phyloP scores from a whole-genome alignment of 2,888 invertebrate species.

The Phaedon cochleariae region DNA sequence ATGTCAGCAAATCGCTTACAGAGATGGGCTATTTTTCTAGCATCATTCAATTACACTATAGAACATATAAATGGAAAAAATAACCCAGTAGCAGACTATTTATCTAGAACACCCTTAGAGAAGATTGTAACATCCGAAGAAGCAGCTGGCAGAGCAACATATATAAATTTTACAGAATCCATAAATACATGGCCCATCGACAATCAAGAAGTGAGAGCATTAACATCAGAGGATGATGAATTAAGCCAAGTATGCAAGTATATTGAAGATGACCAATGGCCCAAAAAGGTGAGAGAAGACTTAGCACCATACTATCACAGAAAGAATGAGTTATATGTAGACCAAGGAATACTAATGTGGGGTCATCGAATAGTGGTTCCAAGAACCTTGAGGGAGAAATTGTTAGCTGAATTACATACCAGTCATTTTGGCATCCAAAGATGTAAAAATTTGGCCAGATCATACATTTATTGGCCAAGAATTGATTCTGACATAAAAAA shows the following conservation, averaged over 20 bases:
- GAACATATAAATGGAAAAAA: constrained; percentile 11
- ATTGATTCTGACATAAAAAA: constrained; percentile 19
- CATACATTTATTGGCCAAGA: constrained; percentile 17
- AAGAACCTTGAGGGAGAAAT: neutral
- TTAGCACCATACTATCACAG: constrained; percentile 4
- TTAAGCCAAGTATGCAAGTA: constrained; percentile 4
- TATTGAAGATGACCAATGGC: constrained; percentile 5
- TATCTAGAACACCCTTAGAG: too few species aligned
- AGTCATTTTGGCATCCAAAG: neutral
- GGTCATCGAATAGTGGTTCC: constrained; percentile 17
- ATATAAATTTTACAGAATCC: too few species aligned
- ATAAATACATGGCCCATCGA: constrained; percentile 19
- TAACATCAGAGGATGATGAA: constrained; percentile 2
- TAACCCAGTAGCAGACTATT: constrained; percentile 17
- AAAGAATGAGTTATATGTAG: constrained; percentile 1
- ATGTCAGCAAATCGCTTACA: constrained; percentile 29
- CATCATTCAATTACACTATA: constrained; percentile 21
- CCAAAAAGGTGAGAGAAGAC: neutral
- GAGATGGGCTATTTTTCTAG: constrained; percentile 33
- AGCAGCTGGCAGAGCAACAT: constrained; percentile 1
- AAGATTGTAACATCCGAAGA: constrained; percentile 12
- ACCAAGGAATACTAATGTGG: constrained; percentile 12
- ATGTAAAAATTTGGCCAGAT: constrained; percentile 17
- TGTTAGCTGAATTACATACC: constrained; percentile 17
- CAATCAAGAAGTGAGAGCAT: constrained; percentile 4